These are phyloP conservation scores for Leptocoma aspasia DNA, from an alignment of 2,113 vertebrate species.

Conservation along the genomic window DNA sequence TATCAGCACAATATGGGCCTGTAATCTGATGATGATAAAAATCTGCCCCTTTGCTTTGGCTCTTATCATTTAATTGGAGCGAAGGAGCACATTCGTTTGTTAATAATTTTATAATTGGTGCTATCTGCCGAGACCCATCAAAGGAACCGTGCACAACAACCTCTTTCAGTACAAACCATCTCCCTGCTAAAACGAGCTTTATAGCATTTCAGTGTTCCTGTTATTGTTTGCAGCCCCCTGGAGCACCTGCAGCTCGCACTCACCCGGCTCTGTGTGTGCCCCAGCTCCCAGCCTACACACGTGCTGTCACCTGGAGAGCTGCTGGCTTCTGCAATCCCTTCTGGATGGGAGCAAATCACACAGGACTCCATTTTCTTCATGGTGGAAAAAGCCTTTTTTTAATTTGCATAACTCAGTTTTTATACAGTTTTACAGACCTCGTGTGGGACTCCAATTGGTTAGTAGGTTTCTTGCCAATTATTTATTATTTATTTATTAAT, in stretches of 20 bases:
- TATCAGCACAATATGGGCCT: conserved; percentile 22
- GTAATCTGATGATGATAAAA: conserved; percentile 48
- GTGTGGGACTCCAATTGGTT: no score
- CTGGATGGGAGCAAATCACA: background rate
- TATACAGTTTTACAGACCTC: no score
- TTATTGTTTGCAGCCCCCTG: background rate
- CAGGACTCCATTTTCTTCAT: no score
- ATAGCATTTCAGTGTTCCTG: background rate
- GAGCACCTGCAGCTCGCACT: fast-evolving
- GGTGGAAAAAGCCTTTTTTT: no score
- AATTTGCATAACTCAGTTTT: no score
- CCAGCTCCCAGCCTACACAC: fast-evolving
- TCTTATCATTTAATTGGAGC: conserved; percentile 65
- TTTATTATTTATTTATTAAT: no score
- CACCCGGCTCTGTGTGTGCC: fast-evolving
- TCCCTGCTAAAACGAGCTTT: background rate
- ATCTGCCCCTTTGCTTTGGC: conserved; percentile 41
- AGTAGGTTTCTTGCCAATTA: no score
- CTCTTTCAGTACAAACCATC: background rate
- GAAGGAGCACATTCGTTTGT: conserved; percentile 20
- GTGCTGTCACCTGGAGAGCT: background rate
- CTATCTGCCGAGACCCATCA: conserved; percentile 29
- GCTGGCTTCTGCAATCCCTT: background rate
- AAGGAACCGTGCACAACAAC: background rate
- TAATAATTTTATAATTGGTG: conserved; percentile 57